Base-by-base conservation (phyloP, 2,888 invertebrate species). In the Ariolimax columbianus region DNA sequence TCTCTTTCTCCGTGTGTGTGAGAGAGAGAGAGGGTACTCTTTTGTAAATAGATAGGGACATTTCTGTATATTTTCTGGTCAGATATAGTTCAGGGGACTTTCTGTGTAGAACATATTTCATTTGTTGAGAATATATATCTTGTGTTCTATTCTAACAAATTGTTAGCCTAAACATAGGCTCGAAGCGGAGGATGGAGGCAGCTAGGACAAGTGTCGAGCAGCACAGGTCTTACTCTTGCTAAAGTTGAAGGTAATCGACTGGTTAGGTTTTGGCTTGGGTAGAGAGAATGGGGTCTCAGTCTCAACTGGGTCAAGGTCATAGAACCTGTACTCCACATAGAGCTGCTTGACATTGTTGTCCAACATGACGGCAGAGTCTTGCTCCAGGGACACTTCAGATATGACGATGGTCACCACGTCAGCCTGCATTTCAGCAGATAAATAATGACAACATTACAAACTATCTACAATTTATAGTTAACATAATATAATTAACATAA, bases 281-380 rank as follows among this genome's bases (percentile, higher is more conserved):
- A 95, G 90, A 6, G 94, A 93, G 90, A 93, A 93, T 1, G 94
- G 94, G 6, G 94, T 94, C 89, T 95, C 95, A 6, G 94, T 91
- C 86, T 94, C 94, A 83, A 93, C 92, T 0, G 93, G 91, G 47
- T 93, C 92, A 75, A 93, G 92, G 77, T 93, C 93, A 38, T 94
- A 91, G 90, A 95, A 94, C 72, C 92, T 91, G 87, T 94, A 94
- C 83, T 94, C 94, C 40, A 95, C 94, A 90, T 93, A 95, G 77
- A 95, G 88, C 89, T 93, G 93, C 86, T 93, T 90, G 70, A 94
- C 90, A 59, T 87, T 89, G 3, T 92, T 89, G 86, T 94, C 91
- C 33, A 88, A 81, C 89, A 92, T 89, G 7, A 90, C 88, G 9
- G 89, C 79, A 6, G 91, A 90, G 68, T 90, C 90, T 30, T 91